phyloP scores from a whole-genome alignment of 2,888 invertebrate species.

The Nasonia oneida region DNA sequence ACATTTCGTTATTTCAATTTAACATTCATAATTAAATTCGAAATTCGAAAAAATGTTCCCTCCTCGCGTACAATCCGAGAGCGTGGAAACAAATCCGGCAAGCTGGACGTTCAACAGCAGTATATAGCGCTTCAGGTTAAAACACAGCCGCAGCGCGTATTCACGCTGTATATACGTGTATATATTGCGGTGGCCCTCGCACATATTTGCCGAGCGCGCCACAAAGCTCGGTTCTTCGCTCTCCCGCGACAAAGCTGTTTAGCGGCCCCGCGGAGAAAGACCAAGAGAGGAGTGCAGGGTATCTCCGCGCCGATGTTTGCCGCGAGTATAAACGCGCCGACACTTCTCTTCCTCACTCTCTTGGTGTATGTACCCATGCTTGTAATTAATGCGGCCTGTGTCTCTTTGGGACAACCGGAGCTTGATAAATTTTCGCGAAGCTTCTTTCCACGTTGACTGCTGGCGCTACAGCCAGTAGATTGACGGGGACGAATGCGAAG shows the following conservation, averaged over 20 bases:
- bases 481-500: background rate
- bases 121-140: background rate
- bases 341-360: background rate
- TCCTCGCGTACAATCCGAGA: background rate
- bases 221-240: conserved; percentile 15
- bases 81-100: background rate
- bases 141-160: background rate
- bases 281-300: conserved; percentile 1
- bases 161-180: background rate
- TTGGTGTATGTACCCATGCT: conserved; percentile 34
- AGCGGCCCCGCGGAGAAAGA: conserved; percentile 22
- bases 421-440: conserved; percentile 33
- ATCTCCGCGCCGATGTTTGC: conserved; percentile 11
- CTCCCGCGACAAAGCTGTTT: conserved; percentile 42
- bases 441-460: background rate
- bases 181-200: conserved; percentile 34
- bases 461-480: background rate
- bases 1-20: too few species aligned
- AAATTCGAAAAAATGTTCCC: background rate
- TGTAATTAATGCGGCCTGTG: conserved; percentile 47
- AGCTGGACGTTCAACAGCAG: background rate
- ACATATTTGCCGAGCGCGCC: conserved; percentile 45
- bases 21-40: too few species aligned
- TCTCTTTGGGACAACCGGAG: conserved; percentile 5
- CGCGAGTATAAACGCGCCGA: conserved; percentile 36